These are phyloP conservation scores for Alectoris magna DNA, from an alignment of 2,797 vertebrate genomes.

Conservation along the genomic window DNA sequence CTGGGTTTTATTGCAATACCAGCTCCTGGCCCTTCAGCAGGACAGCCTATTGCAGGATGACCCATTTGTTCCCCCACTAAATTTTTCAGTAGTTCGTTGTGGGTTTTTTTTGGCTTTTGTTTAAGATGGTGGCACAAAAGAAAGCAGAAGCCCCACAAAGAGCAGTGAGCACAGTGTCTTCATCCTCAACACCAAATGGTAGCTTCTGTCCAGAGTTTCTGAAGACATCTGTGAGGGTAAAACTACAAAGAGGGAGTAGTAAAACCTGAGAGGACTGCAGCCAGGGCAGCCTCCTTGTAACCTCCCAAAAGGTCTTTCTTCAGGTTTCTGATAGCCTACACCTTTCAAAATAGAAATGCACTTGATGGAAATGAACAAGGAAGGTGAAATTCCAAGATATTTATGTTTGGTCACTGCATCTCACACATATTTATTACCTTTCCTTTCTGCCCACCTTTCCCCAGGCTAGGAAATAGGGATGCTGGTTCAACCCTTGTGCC, in stretches of 20 bases:
- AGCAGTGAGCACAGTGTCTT: background rate
- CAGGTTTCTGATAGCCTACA: background rate
- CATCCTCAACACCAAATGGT: background rate
- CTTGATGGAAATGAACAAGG: background rate
- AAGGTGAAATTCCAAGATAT: background rate
- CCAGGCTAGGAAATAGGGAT: background rate
- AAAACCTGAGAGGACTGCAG: background rate
- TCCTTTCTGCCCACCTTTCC: background rate
- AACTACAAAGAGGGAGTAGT: background rate
- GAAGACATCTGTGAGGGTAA: background rate
- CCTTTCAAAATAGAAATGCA: background rate
- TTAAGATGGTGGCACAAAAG: background rate
- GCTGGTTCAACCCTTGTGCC: accelerated
- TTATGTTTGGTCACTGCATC: background rate
- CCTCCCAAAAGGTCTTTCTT: background rate
- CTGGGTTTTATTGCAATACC: background rate
- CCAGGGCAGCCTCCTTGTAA: background rate
- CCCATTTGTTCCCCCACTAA: background rate
- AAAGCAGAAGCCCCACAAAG: background rate
- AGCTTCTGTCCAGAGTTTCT: background rate
- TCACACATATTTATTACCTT: background rate
- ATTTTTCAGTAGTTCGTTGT: background rate
- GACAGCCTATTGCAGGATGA: background rate
- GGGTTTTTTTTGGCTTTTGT: background rate
- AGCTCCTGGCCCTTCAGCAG: background rate